Evolutionary conservation across 2,797 vertebrate species (phyloP).

Genomic region (Aeoliscus strigatus): DNA sequence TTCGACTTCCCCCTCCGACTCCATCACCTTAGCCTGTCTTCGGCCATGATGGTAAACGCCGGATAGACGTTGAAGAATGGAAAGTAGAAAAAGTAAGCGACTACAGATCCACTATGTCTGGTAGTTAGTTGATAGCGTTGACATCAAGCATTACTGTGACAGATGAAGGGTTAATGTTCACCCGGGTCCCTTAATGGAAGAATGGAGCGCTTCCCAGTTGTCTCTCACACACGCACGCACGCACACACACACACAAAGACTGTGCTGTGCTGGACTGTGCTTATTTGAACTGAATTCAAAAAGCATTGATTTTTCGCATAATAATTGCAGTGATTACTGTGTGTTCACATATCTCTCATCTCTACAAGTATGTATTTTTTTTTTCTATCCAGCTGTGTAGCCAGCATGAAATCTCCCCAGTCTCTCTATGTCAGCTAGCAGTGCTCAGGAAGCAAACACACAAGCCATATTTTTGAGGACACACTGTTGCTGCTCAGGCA

Average conservation of each 20-base stretch:
- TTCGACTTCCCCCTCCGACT: too few relatives aligned
- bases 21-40: too few relatives aligned
- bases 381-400: neutral
- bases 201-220: conserved; percentile 1
- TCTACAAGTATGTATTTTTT: conserved; percentile 1
- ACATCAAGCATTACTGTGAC: conserved; percentile 32
- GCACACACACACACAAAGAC: neutral
- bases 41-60: too few relatives aligned
- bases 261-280: neutral
- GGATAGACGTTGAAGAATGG: too few relatives aligned
- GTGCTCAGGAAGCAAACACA: conserved; percentile 1
- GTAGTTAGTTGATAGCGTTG: conserved; percentile 10
- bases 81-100: neutral
- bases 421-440: conserved; percentile 11
- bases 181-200: neutral
- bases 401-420: conserved; percentile 18
- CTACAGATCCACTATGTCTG: conserved; percentile 1
- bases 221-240: neutral
- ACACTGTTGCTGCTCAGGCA: too few relatives aligned
- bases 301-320: conserved; percentile 18
- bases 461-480: too few relatives aligned
- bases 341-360: conserved; percentile 18
- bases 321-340: conserved; percentile 30
- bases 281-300: conserved; percentile 15
- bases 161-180: conserved; percentile 36